Conservation (phyloP, 2,113 vertebrate genomes). For the Paradoxurus hermaphroditus region DNA sequence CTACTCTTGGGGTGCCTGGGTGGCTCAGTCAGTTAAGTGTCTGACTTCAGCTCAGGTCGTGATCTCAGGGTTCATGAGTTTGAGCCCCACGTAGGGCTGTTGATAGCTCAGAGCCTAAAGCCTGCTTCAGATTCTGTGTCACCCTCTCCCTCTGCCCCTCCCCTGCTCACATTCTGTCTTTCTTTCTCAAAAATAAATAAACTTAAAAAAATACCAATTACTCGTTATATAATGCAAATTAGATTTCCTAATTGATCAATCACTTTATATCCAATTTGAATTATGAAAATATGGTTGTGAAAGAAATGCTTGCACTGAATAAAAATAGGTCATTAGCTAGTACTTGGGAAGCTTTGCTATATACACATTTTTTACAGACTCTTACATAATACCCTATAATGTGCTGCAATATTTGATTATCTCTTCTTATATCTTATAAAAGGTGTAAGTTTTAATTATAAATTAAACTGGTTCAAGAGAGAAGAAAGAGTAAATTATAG, state of each 20-base stretch:
- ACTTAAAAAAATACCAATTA: not conserved
- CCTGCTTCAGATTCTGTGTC: no score
- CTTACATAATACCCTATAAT: not conserved
- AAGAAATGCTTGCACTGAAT: slow-evolving; percentile 26
- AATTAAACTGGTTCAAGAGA: slow-evolving; percentile 5
- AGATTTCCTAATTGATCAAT: not conserved
- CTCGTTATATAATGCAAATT: not conserved
- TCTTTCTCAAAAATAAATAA: no score
- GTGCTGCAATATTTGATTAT: not conserved
- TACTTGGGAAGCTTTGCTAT: not conserved
- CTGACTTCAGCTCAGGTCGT: no score
- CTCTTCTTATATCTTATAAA: no score
- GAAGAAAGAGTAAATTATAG: not conserved
- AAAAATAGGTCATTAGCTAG: not conserved
- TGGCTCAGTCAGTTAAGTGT: no score
- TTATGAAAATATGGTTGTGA: slow-evolving; percentile 11
- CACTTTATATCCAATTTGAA: not conserved
- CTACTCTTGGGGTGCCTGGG: not conserved
- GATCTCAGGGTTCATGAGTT: no score
- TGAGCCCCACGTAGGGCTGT: no score
- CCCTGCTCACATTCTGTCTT: no score
- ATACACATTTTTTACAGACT: slow-evolving; percentile 1
- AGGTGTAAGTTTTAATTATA: slow-evolving; percentile 31
- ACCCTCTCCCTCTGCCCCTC: no score
- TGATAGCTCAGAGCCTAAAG: no score